These are phyloP conservation scores for Dynastes tityus DNA, from an alignment of 2,888 invertebrate genomes.

Conservation along the genomic window DNA sequence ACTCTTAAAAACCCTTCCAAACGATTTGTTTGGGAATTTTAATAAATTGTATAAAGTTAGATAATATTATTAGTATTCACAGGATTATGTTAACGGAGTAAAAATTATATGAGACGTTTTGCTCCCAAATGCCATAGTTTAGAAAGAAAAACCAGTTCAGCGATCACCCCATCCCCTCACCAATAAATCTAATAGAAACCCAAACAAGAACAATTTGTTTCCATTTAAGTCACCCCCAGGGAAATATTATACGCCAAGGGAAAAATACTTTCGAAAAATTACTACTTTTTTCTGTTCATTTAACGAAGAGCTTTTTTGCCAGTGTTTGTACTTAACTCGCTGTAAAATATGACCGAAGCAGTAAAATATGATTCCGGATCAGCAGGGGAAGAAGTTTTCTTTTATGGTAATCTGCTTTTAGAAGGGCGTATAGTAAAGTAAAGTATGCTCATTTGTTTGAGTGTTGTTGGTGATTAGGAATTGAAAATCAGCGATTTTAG, in stretches of 20 bases:
- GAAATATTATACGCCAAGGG: slow-evolving; percentile 57
- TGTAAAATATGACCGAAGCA: slow-evolving; percentile 9
- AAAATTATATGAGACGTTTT: background rate
- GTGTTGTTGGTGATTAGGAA: too few relatives aligned
- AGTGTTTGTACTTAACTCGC: slow-evolving; percentile 9
- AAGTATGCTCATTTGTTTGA: too few relatives aligned
- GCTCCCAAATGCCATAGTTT: background rate
- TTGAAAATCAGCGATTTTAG: too few relatives aligned
- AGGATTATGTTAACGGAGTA: too few relatives aligned
- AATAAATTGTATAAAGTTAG: background rate
- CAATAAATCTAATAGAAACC: slow-evolving; percentile 48
- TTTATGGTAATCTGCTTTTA: too few relatives aligned
- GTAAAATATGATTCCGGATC: too few relatives aligned
- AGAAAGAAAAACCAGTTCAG: background rate
- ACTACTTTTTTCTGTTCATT: slow-evolving; percentile 27
- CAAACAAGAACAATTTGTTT: slow-evolving; percentile 63
- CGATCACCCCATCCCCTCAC: slow-evolving; percentile 28
- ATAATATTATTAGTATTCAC: too few relatives aligned
- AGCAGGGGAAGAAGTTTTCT: too few relatives aligned
- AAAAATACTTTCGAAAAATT: slow-evolving; percentile 32
- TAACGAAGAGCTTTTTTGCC: slow-evolving; percentile 36
- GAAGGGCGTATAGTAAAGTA: too few relatives aligned
- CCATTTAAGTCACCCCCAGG: slow-evolving; percentile 63
- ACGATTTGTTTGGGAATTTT: background rate
- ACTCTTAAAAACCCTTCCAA: background rate